Conservation (phyloP, 1,140 invertebrate species). For the Drosophila mojavensis region DNA sequence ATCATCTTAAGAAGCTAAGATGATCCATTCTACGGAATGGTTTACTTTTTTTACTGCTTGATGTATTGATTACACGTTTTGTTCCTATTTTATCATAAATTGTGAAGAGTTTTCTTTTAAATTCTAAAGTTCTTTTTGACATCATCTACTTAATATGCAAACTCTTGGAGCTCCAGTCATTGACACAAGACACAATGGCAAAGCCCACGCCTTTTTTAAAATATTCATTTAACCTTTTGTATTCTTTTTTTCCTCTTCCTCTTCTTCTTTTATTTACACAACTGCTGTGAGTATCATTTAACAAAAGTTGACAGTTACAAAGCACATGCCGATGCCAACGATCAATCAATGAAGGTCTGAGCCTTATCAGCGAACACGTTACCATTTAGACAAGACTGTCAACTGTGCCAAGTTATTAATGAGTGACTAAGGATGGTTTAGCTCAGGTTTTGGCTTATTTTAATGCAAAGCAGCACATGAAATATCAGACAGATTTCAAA, state of each 20-base stretch:
- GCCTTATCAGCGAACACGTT: conserved; percentile 24
- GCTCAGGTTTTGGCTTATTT: background rate
- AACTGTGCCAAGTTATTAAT: conserved; percentile 32
- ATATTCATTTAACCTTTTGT: conserved; percentile 15
- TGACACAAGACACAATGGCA: background rate
- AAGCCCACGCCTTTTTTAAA: background rate
- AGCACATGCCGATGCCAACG: conserved; percentile 41
- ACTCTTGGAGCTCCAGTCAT: no score
- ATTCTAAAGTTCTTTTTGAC: no score
- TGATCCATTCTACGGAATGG: background rate
- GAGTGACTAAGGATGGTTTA: conserved; percentile 3
- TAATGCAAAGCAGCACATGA: conserved; percentile 19
- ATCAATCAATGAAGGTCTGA: conserved; percentile 43
- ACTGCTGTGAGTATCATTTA: conserved; percentile 21
- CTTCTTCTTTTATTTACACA: background rate
- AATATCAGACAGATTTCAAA: conserved; percentile 8
- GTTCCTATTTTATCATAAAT: background rate
- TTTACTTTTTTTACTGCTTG: background rate
- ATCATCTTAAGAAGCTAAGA: no score
- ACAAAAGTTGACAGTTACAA: conserved; percentile 60
- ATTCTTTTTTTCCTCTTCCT: background rate
- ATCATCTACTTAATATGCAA: no score
- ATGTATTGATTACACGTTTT: background rate
- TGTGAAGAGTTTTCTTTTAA: background rate
- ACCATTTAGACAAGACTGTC: conserved; percentile 34